phyloP scores from a whole-genome alignment of 2,888 invertebrate genomes.

The Baccha elongata region DNA sequence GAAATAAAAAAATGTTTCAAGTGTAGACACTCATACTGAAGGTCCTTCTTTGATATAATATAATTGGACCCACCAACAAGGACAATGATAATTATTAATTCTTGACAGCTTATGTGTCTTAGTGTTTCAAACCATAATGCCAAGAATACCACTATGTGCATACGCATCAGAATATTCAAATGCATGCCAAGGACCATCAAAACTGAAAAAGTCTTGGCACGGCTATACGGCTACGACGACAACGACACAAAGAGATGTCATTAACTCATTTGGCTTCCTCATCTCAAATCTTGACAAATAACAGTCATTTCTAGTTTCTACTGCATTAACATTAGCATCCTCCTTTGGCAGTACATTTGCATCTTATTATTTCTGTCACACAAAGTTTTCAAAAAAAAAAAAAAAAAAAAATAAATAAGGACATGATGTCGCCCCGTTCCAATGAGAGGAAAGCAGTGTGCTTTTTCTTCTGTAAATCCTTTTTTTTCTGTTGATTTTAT shows the following conservation, averaged over 20 bases:
- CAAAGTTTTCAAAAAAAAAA: constrained; percentile 3
- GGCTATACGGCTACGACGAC: background rate
- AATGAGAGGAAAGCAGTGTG: constrained; percentile 1
- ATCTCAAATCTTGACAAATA: constrained; percentile 48
- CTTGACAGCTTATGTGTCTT: constrained; percentile 4
- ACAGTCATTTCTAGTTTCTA: constrained; percentile 41
- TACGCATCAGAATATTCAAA: constrained; percentile 18
- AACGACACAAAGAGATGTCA: constrained; percentile 52
- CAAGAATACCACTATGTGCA: constrained; percentile 3
- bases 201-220: constrained; percentile 22
- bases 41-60: background rate
- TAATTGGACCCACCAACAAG: constrained; percentile 5
- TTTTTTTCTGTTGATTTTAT: constrained; percentile 10
- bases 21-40: background rate
- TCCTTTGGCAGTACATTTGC: constrained; percentile 30
- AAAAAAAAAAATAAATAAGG: constrained; percentile 2
- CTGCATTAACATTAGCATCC: constrained; percentile 33
- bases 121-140: background rate
- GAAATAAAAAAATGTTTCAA: too few relatives aligned
- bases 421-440: constrained; percentile 14
- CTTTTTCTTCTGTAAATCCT: constrained; percentile 21
- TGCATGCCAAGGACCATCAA: constrained; percentile 37
- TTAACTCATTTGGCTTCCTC: constrained; percentile 53
- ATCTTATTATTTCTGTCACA: constrained; percentile 41
- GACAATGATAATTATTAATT: constrained; percentile 16